Evolutionary conservation across 2,888 invertebrate species (phyloP).

Genomic region (Campoplex capitator): DNA sequence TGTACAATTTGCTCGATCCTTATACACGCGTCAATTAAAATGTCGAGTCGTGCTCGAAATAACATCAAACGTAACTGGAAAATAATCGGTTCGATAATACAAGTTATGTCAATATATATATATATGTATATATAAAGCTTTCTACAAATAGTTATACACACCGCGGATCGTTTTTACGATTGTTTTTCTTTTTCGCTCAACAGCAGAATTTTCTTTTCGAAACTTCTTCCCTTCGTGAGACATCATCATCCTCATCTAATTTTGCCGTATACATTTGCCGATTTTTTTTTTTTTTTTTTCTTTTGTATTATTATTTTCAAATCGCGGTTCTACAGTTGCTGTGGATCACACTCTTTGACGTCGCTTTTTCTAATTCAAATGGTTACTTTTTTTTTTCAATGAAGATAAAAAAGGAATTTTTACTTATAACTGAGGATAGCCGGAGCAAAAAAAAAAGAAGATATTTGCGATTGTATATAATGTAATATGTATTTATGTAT

Average conservation of each 20-base stretch:
- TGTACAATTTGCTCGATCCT: slow-evolving; percentile 60
- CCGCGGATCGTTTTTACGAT: slow-evolving; percentile 68
- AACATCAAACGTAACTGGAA: slow-evolving; percentile 82
- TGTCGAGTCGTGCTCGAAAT: slow-evolving; percentile 57
- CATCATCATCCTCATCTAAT: slow-evolving; percentile 64
- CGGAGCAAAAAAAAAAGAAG: slow-evolving; percentile 71
- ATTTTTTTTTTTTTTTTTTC: slow-evolving; percentile 48
- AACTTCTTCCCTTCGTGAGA: slow-evolving; percentile 51
- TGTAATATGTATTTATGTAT: slow-evolving; percentile 42
- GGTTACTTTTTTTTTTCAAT: slow-evolving; percentile 63
- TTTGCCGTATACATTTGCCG: slow-evolving; percentile 83
- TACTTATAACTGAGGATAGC: slow-evolving; percentile 73
- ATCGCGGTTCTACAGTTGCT: slow-evolving; percentile 76
- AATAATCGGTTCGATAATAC: slow-evolving; percentile 76
- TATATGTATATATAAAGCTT: slow-evolving; percentile 77
- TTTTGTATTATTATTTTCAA: slow-evolving; percentile 33
- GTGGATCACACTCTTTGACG: slow-evolving; percentile 80
- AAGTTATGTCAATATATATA: slow-evolving; percentile 73
- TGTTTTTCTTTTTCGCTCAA: slow-evolving; percentile 67
- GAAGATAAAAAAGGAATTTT: slow-evolving; percentile 70
- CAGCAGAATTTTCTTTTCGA: slow-evolving; percentile 68
- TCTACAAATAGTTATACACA: slow-evolving; percentile 82
- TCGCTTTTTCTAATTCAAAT: slow-evolving; percentile 66
- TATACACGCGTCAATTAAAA: slow-evolving; percentile 26
- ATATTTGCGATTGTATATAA: slow-evolving; percentile 69